Base-by-base conservation (phyloP, 2,888 invertebrate species). In the Scaptomyza reducta region DNA sequence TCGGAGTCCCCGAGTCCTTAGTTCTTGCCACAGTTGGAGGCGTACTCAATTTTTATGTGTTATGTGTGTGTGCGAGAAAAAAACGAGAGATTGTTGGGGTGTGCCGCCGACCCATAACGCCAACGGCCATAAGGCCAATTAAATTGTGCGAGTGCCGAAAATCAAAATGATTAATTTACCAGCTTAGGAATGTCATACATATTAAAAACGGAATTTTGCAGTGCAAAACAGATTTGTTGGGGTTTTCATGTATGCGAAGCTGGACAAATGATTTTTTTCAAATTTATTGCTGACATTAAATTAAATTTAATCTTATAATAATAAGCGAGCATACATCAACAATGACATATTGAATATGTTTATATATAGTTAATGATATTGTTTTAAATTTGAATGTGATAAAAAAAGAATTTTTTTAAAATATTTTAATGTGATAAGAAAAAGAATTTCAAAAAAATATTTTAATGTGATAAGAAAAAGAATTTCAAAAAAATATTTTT, bases 11-110 rank as follows among this genome's bases (percentile, higher is more conserved):
- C 6, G 51, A 58, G 68, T 55, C 53, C 54, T 53, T 53, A 29
- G 58, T 53, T 14, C 54, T 50, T 59, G 75, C 61, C 65, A 61
- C 65, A 59, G 47, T 61, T 59, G 72, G 31, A 60, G 64, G 56
- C 68, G 55, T 66, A 61, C 70, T 85, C 74, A 67, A 87, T 65
- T 85, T 81, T 81, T 81, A 87, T 70, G 62, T 62, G 33, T 50
- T 59, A 54, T 41, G 57, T 59, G 59, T 41, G 50, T 31, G 29
- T 55, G 56, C 58, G 47, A 42, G 25, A 25, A 7, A 33, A 27
- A 38, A 22, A 27, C n/a, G n/a, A 27, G 25, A 11, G n/a, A 44
- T 66, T 59, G 74, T 60, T 41, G 16, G 74, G 68, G 58, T 25
- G 53, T 69, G 46, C 14, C 47, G 46, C 14, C 47, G 29, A 35